A percentile compares a stretch with the other conserved stretches of the same genome.
These are phyloP conservation scores for Actinia equina DNA, from an alignment of 64 coral and sea anemone genomes.

Conservation along the genomic window DNA sequence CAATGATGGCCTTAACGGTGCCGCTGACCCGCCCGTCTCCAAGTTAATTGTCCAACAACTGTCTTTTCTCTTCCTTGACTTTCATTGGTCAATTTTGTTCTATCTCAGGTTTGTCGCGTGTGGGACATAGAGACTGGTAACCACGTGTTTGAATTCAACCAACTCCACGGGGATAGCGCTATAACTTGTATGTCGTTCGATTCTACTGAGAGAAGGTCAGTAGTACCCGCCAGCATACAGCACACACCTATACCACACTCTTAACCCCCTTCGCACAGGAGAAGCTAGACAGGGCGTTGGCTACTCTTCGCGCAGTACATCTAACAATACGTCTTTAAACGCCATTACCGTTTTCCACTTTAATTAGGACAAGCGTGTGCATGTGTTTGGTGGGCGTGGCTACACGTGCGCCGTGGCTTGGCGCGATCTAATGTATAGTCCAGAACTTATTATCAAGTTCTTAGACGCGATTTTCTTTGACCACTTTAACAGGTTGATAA, in stretches of 20 bases:
- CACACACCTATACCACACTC: no score
- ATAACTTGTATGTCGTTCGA: conserved; percentile 94
- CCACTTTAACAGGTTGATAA: conserved; percentile 53
- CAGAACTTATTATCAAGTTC: not conserved
- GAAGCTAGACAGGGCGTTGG: no score
- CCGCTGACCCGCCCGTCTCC: no score
- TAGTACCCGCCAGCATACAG: no score
- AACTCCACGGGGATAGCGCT: conserved; percentile 81
- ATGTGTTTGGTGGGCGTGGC: not conserved
- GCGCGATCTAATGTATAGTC: not conserved
- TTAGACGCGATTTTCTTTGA: not conserved
- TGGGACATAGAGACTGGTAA: conserved; percentile 95
- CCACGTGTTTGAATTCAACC: conserved; percentile 88
- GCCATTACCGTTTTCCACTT: no score
- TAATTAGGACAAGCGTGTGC: no score
- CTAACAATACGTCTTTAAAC: no score
- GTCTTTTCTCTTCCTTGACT: not conserved
- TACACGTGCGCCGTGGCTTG: not conserved
- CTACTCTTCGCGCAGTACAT: no score
- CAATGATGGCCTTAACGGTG: no score
- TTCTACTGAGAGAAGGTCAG: conserved; percentile 87
- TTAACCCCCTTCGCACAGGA: no score
- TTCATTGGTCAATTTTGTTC: not conserved
- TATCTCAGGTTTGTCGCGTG: conserved; percentile 81
- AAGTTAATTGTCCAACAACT: not conserved